Percentiles rank a stretch among this genome's conserved stretches.
Conservation (phyloP, 1,140 invertebrate genomes). For the Zaprionus tsacasi region DNA sequence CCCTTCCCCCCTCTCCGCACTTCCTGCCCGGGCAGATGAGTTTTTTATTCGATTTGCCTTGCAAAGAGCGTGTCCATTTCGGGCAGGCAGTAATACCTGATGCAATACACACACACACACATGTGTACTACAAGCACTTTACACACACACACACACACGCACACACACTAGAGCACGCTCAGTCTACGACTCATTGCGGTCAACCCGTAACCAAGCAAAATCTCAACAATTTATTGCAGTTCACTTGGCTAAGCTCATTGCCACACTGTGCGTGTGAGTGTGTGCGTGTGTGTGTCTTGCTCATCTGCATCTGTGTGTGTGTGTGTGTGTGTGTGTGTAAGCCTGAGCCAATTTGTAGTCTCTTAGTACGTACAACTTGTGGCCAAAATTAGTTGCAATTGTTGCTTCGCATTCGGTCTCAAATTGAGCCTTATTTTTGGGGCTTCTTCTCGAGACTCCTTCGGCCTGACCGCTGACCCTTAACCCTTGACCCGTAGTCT, state of each 20-base stretch:
- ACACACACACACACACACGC: not conserved
- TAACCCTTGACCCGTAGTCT: not conserved
- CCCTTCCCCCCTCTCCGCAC: not conserved
- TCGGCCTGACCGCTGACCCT: conserved; percentile 1
- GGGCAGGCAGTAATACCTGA: not conserved
- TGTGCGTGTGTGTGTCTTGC: conserved; percentile 5
- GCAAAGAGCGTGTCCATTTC: conserved; percentile 20
- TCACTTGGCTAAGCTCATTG: conserved; percentile 30
- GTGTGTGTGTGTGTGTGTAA: conserved; percentile 7
- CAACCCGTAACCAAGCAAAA: conserved; percentile 30
- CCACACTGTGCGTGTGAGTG: not conserved
- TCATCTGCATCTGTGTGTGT: conserved; percentile 6
- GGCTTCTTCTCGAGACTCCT: not conserved
- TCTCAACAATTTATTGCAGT: conserved; percentile 52
- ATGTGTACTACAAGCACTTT: not conserved
- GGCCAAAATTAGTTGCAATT: conserved; percentile 48
- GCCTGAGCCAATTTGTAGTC: conserved; percentile 18
- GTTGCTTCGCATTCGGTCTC: conserved; percentile 19
- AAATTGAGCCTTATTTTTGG: conserved; percentile 6
- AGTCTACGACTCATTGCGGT: conserved; percentile 31
- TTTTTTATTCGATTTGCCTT: conserved; percentile 29
- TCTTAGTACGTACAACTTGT: conserved; percentile 7
- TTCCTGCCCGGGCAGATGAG: not conserved
- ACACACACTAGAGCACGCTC: not conserved
- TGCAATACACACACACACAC: conserved; percentile 6